These are phyloP conservation scores for Muscicapa comitata DNA, from an alignment of 2,797 vertebrate species.

Conservation along the genomic window DNA sequence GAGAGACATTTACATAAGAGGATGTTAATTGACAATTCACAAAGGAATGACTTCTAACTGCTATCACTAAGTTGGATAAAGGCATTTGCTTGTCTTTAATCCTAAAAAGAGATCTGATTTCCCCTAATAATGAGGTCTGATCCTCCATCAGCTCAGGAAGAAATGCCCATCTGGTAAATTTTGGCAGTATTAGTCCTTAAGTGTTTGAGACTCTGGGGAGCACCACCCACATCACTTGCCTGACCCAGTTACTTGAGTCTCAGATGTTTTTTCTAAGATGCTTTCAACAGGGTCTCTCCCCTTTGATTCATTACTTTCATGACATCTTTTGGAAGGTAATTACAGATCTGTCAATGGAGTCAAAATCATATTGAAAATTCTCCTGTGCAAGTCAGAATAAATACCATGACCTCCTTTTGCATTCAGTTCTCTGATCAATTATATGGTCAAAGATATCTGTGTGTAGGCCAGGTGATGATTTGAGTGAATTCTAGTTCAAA, in stretches of 20 bases:
- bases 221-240: background rate
- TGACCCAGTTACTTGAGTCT: background rate
- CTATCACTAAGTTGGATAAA: background rate
- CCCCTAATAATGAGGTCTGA: background rate
- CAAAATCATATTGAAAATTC: background rate
- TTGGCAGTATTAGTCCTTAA: background rate
- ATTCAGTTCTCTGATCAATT: background rate
- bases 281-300: background rate
- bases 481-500: background rate
- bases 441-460: background rate
- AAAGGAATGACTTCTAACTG: background rate
- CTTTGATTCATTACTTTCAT: background rate
- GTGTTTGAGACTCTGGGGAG: background rate
- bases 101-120: background rate
- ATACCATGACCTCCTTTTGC: background rate
- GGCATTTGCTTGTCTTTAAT: background rate
- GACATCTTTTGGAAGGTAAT: background rate
- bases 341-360: constrained; percentile 5
- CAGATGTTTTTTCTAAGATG: background rate
- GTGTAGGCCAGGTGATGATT: background rate
- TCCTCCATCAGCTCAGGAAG: background rate
- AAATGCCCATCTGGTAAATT: background rate
- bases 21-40: background rate
- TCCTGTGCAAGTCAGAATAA: background rate
- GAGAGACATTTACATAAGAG: background rate